These are phyloP conservation scores for Andricus quercusramuli DNA, from an alignment of 2,888 invertebrate species.

Conservation along the genomic window DNA sequence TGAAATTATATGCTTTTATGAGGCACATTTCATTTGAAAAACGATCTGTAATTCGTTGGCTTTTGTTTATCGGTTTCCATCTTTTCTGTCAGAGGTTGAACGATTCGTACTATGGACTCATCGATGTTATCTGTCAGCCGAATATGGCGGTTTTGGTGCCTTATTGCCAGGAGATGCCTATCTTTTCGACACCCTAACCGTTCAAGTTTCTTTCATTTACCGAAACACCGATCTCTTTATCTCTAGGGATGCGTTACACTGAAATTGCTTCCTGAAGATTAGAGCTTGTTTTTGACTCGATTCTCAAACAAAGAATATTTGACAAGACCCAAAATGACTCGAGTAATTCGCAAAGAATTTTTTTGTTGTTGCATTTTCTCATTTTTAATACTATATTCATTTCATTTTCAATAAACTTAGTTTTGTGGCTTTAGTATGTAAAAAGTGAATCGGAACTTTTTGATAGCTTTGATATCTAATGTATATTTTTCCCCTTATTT, in stretches of 20 bases:
- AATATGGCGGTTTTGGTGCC: slow-evolving; percentile 59
- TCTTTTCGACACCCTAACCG: slow-evolving; percentile 68
- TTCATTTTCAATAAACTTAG: no score
- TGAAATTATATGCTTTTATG: neutral
- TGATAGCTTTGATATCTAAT: no score
- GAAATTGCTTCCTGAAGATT: slow-evolving; percentile 19
- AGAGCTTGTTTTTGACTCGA: neutral
- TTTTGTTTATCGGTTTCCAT: slow-evolving; percentile 23
- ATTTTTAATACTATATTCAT: no score
- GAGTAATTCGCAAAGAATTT: no score
- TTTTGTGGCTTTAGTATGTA: no score
- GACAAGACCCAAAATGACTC: no score
- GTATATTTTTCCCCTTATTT: no score
- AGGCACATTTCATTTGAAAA: neutral
- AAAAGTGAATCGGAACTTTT: no score
- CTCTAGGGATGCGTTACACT: slow-evolving; percentile 38
- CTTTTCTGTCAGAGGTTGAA: slow-evolving; percentile 27
- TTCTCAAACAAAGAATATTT: neutral
- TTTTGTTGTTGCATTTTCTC: no score
- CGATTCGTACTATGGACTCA: slow-evolving; percentile 26
- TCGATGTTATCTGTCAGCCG: slow-evolving; percentile 22
- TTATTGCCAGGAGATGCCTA: slow-evolving; percentile 65
- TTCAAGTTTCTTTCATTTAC: slow-evolving; percentile 56
- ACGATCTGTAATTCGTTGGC: neutral
- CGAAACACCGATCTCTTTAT: slow-evolving; percentile 62